Evolutionary conservation across 1,140 invertebrate genomes (phyloP).

Genomic region (Drosophila nebulosa): DNA sequence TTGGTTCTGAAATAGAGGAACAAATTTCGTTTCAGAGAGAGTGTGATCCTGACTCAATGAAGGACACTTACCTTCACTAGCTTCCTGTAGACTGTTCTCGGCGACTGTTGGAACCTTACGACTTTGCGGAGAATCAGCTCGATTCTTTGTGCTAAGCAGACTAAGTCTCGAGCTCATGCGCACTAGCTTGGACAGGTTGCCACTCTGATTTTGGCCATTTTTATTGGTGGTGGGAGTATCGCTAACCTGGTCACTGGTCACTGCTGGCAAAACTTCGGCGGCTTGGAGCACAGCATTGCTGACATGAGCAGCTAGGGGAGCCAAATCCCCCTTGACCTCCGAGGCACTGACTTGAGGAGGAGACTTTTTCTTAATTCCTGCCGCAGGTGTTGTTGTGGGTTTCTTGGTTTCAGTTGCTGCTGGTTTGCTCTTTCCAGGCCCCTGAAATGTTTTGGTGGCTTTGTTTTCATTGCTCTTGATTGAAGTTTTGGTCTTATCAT

Average conservation of each 20-base stretch:
- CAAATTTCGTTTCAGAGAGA: neutral
- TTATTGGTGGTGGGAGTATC: constrained; percentile 24
- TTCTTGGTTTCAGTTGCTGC: constrained; percentile 21
- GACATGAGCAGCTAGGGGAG: constrained; percentile 60
- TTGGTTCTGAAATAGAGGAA: constrained; percentile 4
- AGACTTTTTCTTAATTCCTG: constrained; percentile 11
- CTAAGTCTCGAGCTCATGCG: constrained; percentile 65
- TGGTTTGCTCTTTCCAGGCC: constrained; percentile 13
- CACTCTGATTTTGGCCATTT: constrained; percentile 24
- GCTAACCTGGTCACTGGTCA: constrained; percentile 47
- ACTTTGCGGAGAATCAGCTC: constrained; percentile 52
- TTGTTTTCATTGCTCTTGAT: constrained; percentile 40
- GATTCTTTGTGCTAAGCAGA: constrained; percentile 57
- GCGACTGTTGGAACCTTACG: constrained; percentile 52
- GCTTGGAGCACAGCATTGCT: constrained; percentile 56
- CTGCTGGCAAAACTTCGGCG: constrained; percentile 58
- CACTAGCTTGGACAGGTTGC: constrained; percentile 55
- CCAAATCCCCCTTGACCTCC: constrained; percentile 13
- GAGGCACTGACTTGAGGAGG: constrained; percentile 17
- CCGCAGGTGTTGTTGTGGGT: neutral
- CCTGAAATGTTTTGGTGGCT: constrained; percentile 12
- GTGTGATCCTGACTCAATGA: too few relatives aligned
- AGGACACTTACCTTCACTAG: constrained; percentile 40
- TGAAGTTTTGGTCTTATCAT: constrained; percentile 16
- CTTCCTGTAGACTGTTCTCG: constrained; percentile 31